Evolutionary conservation across 2,888 invertebrate genomes (phyloP).

Genomic region (Xanthia icteritia): DNA sequence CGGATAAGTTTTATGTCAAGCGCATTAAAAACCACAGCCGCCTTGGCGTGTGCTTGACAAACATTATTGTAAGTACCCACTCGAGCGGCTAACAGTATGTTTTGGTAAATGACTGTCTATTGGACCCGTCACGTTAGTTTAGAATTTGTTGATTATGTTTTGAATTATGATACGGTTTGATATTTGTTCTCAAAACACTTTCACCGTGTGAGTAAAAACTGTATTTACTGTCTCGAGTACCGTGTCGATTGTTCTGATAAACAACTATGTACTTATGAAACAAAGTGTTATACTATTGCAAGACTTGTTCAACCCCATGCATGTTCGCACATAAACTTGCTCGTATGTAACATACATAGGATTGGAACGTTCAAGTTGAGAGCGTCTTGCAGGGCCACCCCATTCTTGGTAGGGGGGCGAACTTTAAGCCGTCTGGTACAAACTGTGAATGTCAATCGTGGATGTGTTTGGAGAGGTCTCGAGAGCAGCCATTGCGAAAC

Average conservation of each 20-base stretch:
- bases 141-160: slow-evolving; percentile 32
- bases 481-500: slow-evolving; percentile 79
- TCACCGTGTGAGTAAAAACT: slow-evolving; percentile 25
- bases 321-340: slow-evolving; percentile 27
- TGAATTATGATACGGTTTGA: slow-evolving; percentile 48
- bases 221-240: slow-evolving; percentile 19
- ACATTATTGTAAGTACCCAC: slow-evolving; percentile 44
- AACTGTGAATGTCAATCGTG: slow-evolving; percentile 85
- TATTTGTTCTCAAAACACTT: slow-evolving; percentile 48
- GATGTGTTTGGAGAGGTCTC: slow-evolving; percentile 79
- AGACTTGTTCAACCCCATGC: slow-evolving; percentile 14
- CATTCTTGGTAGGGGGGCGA: slow-evolving; percentile 76
- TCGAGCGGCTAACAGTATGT: slow-evolving; percentile 57
- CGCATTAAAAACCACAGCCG: slow-evolving; percentile 60
- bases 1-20: slow-evolving; percentile 58
- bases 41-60: slow-evolving; percentile 47
- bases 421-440: slow-evolving; percentile 76
- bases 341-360: slow-evolving; percentile 45
- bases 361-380: slow-evolving; percentile 60
- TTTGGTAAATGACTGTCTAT: slow-evolving; percentile 49
- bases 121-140: slow-evolving; percentile 49
- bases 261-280: slow-evolving; percentile 6
- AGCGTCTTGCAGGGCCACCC: slow-evolving; percentile 65
- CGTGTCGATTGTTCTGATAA: slow-evolving; percentile 19
- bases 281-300: not conserved